phyloP scores from a whole-genome alignment of 2,888 invertebrate species.

The Ptychoptera albimana region DNA sequence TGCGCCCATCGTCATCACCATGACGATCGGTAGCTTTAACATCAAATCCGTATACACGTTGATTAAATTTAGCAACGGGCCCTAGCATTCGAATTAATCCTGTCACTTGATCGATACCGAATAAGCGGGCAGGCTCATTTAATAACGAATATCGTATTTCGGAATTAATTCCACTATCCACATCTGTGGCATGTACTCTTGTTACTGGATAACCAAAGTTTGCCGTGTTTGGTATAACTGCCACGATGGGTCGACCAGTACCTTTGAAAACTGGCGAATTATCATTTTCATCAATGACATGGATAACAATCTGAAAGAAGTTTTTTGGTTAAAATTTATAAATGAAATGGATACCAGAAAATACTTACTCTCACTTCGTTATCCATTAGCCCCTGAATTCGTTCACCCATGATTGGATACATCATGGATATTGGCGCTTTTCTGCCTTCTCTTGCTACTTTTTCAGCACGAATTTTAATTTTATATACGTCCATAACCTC shows the following conservation, averaged over 20 bases:
- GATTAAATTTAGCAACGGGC: constrained; percentile 47
- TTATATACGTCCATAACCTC: constrained; percentile 51
- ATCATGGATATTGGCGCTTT: constrained; percentile 52
- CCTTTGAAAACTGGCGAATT: constrained; percentile 63
- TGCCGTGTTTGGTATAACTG: constrained; percentile 67
- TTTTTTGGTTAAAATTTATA: background rate
- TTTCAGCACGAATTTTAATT: constrained; percentile 32
- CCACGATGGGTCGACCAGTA: constrained; percentile 61
- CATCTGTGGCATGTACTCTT: constrained; percentile 58
- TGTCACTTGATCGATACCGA: constrained; percentile 58
- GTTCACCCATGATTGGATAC: constrained; percentile 59
- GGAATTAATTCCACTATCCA: constrained; percentile 57
- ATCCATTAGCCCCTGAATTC: constrained; percentile 49
- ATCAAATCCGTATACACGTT: constrained; percentile 69
- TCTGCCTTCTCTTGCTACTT: constrained; percentile 41
- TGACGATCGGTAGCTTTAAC: constrained; percentile 71
- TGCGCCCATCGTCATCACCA: constrained; percentile 67
- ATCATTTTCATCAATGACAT: constrained; percentile 68
- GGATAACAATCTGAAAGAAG: constrained; percentile 34
- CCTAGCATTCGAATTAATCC: constrained; percentile 62
- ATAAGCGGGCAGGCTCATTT: constrained; percentile 56
- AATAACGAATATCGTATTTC: constrained; percentile 69
- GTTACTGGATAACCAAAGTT: constrained; percentile 70
- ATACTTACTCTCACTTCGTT: constrained; percentile 59
- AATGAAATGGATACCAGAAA: too few species aligned